These are phyloP conservation scores for Agonopterix alstromeriana DNA, from an alignment of 2,888 invertebrate genomes.

Conservation along the genomic window DNA sequence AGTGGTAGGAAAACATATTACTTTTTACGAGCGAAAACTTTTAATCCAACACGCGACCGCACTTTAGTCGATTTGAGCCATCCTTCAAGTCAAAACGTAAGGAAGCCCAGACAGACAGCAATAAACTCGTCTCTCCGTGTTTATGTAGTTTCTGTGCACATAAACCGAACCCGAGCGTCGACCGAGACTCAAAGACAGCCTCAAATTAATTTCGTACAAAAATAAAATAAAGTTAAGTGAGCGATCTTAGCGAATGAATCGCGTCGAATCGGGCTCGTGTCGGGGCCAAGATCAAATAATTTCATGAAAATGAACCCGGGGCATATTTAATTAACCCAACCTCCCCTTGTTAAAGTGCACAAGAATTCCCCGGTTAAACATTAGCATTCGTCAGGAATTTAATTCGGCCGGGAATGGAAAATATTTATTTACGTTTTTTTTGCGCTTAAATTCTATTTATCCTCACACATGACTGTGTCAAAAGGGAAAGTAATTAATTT, in stretches of 20 bases:
- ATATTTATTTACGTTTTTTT: slow-evolving; percentile 62
- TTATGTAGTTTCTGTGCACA: slow-evolving; percentile 45
- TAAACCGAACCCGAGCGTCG: slow-evolving; percentile 33
- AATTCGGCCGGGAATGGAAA: slow-evolving; percentile 54
- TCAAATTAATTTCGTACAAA: slow-evolving; percentile 10
- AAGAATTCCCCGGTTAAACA: slow-evolving; percentile 72
- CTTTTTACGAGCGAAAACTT: neutral
- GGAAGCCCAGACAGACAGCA: slow-evolving; percentile 45
- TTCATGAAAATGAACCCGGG: slow-evolving; percentile 68
- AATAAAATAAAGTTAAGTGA: slow-evolving; percentile 52
- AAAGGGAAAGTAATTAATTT: slow-evolving; percentile 53
- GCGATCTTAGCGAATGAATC: slow-evolving; percentile 49
- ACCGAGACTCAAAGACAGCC: slow-evolving; percentile 22
- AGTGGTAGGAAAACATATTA: neutral
- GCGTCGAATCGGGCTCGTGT: slow-evolving; percentile 48
- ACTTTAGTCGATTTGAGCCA: slow-evolving; percentile 43
- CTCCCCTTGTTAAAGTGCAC: slow-evolving; percentile 65
- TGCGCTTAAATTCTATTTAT: slow-evolving; percentile 38
- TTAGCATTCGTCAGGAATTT: slow-evolving; percentile 70
- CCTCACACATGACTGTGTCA: slow-evolving; percentile 43
- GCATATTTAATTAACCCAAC: slow-evolving; percentile 72
- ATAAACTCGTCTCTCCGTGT: slow-evolving; percentile 46
- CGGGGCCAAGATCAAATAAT: slow-evolving; percentile 66
- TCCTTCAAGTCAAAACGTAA: slow-evolving; percentile 41
- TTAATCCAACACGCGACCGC: slow-evolving; percentile 41